Evolutionary conservation across 2,888 invertebrate genomes (phyloP).

Genomic region (Augiades crinisus): DNA sequence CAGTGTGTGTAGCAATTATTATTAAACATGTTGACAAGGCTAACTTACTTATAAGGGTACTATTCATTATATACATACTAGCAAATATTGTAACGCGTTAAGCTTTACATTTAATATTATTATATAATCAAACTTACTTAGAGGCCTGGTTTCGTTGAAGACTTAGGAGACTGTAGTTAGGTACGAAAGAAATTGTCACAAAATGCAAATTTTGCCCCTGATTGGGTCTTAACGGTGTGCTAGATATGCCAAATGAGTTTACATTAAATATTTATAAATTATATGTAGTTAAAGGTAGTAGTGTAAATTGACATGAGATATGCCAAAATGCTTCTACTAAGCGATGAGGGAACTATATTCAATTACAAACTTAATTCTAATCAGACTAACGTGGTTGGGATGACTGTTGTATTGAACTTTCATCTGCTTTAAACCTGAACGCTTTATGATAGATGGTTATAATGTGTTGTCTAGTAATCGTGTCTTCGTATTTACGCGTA

Average conservation of each 20-base stretch:
- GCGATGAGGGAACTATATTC: constrained; percentile 1
- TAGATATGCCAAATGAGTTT: constrained; percentile 65
- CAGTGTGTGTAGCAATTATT: no score
- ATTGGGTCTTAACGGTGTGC: constrained; percentile 52
- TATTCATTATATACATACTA: no score
- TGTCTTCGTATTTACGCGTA: constrained; percentile 6
- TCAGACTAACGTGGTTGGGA: background rate
- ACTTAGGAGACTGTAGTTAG: background rate
- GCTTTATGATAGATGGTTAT: constrained; percentile 9
- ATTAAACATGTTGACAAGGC: no score
- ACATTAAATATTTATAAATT: constrained; percentile 41
- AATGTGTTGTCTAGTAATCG: constrained; percentile 6
- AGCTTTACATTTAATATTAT: constrained; percentile 1
- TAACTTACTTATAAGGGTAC: no score
- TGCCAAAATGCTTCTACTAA: constrained; percentile 10
- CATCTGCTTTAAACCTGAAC: background rate
- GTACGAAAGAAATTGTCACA: constrained; percentile 28
- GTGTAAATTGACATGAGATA: constrained; percentile 16
- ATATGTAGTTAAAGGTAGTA: constrained; percentile 38
- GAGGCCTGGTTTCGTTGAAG: constrained; percentile 29
- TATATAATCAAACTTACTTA: background rate
- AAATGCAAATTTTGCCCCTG: constrained; percentile 32
- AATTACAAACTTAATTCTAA: background rate
- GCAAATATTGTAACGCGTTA: background rate
- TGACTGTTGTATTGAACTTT: background rate